Evolutionary conservation across 2,888 invertebrate genomes (phyloP).

Genomic region (Bellardia bayeri): DNA sequence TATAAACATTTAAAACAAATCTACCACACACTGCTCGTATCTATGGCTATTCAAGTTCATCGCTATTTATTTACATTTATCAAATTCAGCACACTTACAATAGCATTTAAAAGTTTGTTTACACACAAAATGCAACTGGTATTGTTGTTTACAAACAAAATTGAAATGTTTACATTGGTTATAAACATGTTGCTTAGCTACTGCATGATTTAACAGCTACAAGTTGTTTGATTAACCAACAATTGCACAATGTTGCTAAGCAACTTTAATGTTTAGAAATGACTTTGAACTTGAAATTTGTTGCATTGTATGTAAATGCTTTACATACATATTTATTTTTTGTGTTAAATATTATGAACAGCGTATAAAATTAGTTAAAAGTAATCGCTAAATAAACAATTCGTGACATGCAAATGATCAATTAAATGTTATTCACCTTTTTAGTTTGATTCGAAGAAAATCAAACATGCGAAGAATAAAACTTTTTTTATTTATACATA

Average conservation of each 20-base stretch:
- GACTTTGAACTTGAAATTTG: conserved; percentile 62
- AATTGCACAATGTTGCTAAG: conserved; percentile 5
- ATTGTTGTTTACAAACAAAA: conserved; percentile 1
- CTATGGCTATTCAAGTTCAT: background rate
- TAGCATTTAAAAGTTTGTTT: background rate
- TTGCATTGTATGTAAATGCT: conserved; percentile 10
- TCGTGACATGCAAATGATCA: conserved; percentile 51
- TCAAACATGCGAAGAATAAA: conserved; percentile 34
- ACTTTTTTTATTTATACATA: background rate
- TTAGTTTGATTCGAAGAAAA: background rate
- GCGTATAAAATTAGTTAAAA: background rate
- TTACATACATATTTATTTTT: background rate
- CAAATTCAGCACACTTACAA: background rate
- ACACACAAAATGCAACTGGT: background rate
- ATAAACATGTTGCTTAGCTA: conserved; percentile 37
- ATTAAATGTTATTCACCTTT: conserved; percentile 57
- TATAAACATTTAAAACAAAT: background rate
- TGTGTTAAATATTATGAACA: background rate
- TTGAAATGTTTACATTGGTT: background rate
- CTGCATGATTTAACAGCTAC: background rate
- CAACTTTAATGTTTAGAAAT: conserved; percentile 36
- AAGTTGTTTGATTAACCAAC: conserved; percentile 25
- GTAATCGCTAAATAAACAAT: background rate
- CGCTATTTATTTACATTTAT: background rate
- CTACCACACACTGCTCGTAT: too few species aligned